Base-by-base conservation (phyloP, 1,140 invertebrate species). In the Lycorma delicatula region DNA sequence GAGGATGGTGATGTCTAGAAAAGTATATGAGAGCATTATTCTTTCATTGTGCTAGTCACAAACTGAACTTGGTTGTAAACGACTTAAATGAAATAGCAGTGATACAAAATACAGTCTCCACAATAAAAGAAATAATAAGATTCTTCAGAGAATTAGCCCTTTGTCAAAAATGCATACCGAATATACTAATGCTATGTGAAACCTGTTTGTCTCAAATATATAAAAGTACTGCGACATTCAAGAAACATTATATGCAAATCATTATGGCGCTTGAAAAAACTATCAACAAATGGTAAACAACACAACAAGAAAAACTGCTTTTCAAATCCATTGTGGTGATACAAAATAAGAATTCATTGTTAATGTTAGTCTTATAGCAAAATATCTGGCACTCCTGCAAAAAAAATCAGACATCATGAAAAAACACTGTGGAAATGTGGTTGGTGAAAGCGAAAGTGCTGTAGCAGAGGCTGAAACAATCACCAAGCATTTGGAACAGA, bases 101-200 rank as follows among this genome's bases (percentile, higher is more conserved):
- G 36, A 38, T 38, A 3, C 36, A 6, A 13, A 56, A 56, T 28
- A 27, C 20, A 11, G 28, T 56, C 12, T 23, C 13, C n/a, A 56
- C 25, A 23, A 20, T 46, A 47, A 56, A 56, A 56, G 44, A 56
- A 22, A 56, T 27, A 20, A 54, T 54, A 56, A 56, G 2, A 47
- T 47, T 56, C 28, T 47, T 23, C 31, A 6, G 38, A 29, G 54
- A 56, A 27, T 56, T 20, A 13, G 25, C 28, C 44, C n/a, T 47
- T 20, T 6, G 25, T 3, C 12, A 13, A 48, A 50, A 50, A 56
- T 56, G 25, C 54, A 27, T 25, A 38, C 3, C 3, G 12, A 38
- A 56, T 27, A 56, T 47, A 56, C 38, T 26, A 56, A 27, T 36
- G 3, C 44, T 56, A 23, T 36, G 25, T n/a, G n/a, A 56, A 47